These are phyloP conservation scores for Blomia tropicalis DNA, from an alignment of 2,888 invertebrate species.

Conservation along the genomic window DNA sequence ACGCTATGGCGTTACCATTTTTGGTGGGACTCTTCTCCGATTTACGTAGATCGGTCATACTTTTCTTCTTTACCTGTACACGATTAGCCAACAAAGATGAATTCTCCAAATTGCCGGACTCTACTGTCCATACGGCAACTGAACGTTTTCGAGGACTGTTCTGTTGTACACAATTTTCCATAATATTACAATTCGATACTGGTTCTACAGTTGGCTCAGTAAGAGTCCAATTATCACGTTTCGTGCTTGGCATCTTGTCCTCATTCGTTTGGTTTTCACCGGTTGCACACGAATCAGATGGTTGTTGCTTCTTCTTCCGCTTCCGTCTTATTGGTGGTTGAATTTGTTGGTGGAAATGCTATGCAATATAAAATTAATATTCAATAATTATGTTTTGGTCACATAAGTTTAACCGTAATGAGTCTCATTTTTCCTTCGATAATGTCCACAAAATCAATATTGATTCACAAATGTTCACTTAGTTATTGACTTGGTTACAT, in stretches of 20 bases:
- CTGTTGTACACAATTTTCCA: too few species aligned
- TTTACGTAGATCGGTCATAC: neutral
- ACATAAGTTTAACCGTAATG: too few species aligned
- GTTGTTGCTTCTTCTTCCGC: constrained; percentile 3
- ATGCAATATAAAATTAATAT: neutral
- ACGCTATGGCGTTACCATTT: neutral
- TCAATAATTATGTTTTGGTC: neutral
- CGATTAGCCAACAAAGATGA: constrained; percentile 9
- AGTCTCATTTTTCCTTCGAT: too few species aligned
- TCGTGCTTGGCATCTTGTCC: neutral
- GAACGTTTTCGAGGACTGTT: constrained; percentile 9
- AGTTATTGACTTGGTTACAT: too few species aligned
- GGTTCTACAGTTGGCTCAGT: neutral
- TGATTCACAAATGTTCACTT: too few species aligned
- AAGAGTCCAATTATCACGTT: constrained; percentile 16
- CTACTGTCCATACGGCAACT: constrained; percentile 10
- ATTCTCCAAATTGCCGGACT: neutral
- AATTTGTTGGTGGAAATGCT: constrained; percentile 4
- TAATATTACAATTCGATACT: too few species aligned
- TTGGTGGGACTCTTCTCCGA: neutral
- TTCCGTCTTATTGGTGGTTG: constrained; percentile 2
- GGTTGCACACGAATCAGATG: neutral
- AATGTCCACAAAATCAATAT: too few species aligned
- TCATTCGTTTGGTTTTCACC: neutral
- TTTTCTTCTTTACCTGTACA: constrained; percentile 10